A percentile compares a stretch with the other conserved stretches of the same genome.
These are phyloP conservation scores for Stenotaenia linearis DNA, from an alignment of 2,888 invertebrate genomes.

Conservation along the genomic window DNA sequence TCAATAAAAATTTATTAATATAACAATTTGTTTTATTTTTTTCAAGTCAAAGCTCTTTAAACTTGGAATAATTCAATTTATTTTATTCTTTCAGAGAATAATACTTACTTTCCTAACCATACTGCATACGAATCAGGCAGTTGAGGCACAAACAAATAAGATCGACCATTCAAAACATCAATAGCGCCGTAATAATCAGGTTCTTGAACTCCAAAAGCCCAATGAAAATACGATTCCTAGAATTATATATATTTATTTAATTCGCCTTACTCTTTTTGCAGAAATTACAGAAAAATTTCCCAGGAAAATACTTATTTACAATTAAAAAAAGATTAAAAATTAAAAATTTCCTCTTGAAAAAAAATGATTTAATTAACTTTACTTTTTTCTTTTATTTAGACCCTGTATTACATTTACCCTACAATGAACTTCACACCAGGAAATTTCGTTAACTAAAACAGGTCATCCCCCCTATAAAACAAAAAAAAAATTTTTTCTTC, in stretches of 20 bases:
- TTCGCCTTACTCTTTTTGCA: no score
- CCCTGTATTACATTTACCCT: neutral
- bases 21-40: neutral
- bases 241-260: conserved; percentile 30
- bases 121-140: conserved; percentile 79
- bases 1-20: conserved; percentile 1
- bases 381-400: no score
- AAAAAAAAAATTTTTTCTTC: neutral
- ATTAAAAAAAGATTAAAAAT: no score
- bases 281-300: no score
- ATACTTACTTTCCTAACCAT: conserved; percentile 67
- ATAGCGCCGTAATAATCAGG: conserved; percentile 84
- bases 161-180: conserved; percentile 62
- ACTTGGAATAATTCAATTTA: neutral
- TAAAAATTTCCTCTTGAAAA: neutral
- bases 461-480: neutral
- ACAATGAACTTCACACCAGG: neutral
- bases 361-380: neutral
- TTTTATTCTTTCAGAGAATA: no score
- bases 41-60: no score
- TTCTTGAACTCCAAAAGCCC: conserved; percentile 90
- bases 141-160: conserved; percentile 77
- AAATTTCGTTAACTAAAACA: neutral
- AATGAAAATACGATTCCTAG: conserved; percentile 94
- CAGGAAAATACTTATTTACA: no score